Base-by-base conservation (phyloP, 2,888 invertebrate genomes). In the Drosophila conformis region DNA sequence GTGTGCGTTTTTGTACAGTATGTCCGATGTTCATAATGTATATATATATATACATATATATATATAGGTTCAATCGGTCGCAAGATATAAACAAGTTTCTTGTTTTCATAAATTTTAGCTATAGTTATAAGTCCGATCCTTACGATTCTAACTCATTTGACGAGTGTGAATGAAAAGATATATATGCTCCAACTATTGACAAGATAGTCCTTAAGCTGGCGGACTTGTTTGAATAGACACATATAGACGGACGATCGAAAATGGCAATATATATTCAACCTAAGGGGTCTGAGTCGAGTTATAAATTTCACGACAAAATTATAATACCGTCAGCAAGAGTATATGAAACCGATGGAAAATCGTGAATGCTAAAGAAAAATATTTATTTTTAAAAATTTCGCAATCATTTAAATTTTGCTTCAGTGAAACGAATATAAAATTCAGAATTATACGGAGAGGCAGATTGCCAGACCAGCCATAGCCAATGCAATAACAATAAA, bases 341-440 rank as follows among this genome's bases (percentile, higher is more conserved):
- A 46, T 15, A 15, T 46, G 4, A 25, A 25, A 46, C 46, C 25
- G 35, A 61, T 59, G 58, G 53, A 83, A 88, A 78, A 78, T 83
- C 73, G 81, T 75, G 75, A 87, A 69, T 68, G 78, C 71, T 68
- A 58, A 67, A 85, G 82, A 69, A 87, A 88, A 68, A 82, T 81
- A 84, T 87, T 90, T 88, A 88, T 88, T 88, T 88, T 82, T 90
- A 88, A 89, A 72, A 84, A 89, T 88, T 90, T 88, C 90, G 89
- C 89, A 88, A 88, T 76, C 87, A 80, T 77, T 77, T 68, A 63
- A 80, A 79, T 68, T 84, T 61, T 75, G 67, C 76, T 89, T 87
- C 82, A 88, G 82, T 74, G 57, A 73, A 82, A 73, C 64, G 42
- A 62, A 77, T 57, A 73, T 46, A 40, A 60, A 53, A 69, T 56